phyloP scores from a whole-genome alignment of 2,113 vertebrate species.

The Sterrhoptilus dennistouni region DNA sequence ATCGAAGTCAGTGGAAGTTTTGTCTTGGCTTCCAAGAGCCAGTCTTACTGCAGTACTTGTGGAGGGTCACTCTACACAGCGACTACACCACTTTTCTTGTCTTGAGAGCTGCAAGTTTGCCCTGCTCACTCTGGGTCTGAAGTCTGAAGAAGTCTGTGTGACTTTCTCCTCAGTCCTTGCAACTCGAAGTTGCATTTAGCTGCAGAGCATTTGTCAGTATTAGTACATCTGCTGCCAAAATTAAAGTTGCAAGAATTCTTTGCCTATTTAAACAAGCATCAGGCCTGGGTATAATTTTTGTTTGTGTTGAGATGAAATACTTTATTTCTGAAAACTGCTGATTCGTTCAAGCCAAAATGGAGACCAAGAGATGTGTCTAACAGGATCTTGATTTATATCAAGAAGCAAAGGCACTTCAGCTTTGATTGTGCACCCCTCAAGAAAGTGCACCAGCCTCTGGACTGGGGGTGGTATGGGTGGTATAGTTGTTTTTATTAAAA shows the following conservation, averaged over 20 bases:
- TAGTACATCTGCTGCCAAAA: background rate
- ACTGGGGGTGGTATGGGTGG: background rate
- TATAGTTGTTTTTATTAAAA: background rate
- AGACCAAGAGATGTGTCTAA: background rate
- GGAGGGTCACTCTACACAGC: background rate
- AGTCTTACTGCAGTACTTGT: background rate
- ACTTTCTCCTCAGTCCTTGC: background rate
- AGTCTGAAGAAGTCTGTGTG: too few relatives aligned
- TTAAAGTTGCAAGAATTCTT: background rate
- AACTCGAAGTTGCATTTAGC: background rate
- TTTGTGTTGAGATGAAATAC: background rate
- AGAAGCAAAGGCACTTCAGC: background rate
- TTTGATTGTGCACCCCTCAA: background rate
- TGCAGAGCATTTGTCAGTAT: background rate
- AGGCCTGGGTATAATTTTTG: background rate
- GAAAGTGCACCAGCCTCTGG: background rate
- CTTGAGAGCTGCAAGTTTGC: background rate
- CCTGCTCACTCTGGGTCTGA: background rate
- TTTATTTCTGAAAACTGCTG: background rate
- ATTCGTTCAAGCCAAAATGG: background rate
- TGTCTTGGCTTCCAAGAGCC: background rate
- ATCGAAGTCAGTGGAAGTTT: background rate
- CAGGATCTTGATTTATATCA: background rate
- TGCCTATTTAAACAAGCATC: background rate
- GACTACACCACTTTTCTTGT: background rate